phyloP scores from a whole-genome alignment of 1,140 invertebrate genomes.

The Ditylenchus dipsaci region DNA sequence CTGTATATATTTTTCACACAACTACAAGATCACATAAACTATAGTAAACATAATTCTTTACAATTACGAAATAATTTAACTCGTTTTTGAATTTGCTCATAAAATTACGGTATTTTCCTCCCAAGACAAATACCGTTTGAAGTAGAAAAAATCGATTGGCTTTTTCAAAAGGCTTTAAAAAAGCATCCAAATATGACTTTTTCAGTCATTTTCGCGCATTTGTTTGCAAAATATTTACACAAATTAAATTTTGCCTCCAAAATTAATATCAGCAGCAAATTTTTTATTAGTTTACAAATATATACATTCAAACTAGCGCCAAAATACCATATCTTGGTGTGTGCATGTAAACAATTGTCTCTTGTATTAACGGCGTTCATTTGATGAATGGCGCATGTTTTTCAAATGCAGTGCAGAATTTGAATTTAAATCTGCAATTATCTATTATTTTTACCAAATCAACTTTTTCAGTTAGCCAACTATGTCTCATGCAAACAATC shows the following conservation, averaged over 20 bases:
- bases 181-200: too few species aligned
- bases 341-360: neutral
- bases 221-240: too few species aligned
- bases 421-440: neutral
- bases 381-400: neutral
- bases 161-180: too few species aligned
- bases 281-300: too few species aligned
- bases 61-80: neutral
- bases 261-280: too few species aligned
- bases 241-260: too few species aligned
- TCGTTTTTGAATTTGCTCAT: neutral
- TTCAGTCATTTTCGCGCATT: too few species aligned
- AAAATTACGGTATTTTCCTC: neutral
- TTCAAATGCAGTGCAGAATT: neutral
- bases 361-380: conserved; percentile 1
- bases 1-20: too few species aligned
- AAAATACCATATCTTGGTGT: neutral
- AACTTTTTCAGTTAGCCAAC: neutral
- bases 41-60: too few species aligned
- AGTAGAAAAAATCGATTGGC: neutral
- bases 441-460: neutral
- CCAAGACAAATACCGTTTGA: neutral
- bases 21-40: too few species aligned
- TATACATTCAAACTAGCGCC: neutral
- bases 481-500: neutral